These are phyloP conservation scores for Eulemur mongoz DNA, from an alignment of 2,797 vertebrate species.

Conservation along the genomic window DNA sequence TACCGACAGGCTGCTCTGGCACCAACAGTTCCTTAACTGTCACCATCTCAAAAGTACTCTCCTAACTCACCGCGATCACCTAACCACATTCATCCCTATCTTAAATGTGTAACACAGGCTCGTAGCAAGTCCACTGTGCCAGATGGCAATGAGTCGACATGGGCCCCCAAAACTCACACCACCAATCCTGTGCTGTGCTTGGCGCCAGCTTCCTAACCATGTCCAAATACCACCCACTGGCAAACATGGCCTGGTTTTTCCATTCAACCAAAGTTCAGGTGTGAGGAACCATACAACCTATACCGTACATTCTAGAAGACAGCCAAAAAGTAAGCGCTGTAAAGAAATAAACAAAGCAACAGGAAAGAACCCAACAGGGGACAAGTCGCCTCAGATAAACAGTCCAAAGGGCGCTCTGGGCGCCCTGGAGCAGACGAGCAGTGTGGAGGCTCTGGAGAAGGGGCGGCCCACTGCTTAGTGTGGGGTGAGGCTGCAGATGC, in stretches of 20 bases:
- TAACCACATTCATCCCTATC: too few species aligned
- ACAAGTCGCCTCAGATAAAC: background rate
- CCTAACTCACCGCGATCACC: background rate
- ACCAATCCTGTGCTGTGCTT: background rate
- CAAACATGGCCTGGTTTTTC: background rate
- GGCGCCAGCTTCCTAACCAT: too few species aligned
- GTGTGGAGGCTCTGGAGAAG: background rate
- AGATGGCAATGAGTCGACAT: accelerated
- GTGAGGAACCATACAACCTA: too few species aligned
- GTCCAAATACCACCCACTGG: accelerated
- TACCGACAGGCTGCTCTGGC: accelerated
- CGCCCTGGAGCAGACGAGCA: background rate
- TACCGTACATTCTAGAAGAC: accelerated
- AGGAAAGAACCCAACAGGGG: background rate
- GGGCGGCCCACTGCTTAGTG: too few species aligned
- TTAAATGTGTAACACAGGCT: background rate
- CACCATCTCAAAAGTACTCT: accelerated
- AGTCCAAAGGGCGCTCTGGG: background rate
- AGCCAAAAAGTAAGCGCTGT: background rate
- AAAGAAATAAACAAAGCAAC: too few species aligned
- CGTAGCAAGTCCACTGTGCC: accelerated
- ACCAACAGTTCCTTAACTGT: accelerated
- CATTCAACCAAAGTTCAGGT: background rate
- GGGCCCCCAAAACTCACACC: accelerated
- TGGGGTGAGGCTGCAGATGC: too few species aligned